Conservation (phyloP, 2,113 vertebrate species). For the Elephas maximus region DNA sequence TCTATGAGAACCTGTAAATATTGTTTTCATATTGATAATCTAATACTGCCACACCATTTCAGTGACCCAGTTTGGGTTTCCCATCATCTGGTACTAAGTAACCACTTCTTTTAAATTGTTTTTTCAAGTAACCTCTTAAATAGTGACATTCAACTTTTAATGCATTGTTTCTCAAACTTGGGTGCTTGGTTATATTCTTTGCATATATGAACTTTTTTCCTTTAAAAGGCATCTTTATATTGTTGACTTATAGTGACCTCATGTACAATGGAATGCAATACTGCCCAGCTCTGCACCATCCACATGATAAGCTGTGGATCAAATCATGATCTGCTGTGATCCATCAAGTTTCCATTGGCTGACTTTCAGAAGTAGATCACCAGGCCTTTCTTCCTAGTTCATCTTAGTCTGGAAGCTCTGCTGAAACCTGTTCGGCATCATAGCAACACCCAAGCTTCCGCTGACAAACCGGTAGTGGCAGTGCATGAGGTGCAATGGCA, state of each 20-base stretch:
- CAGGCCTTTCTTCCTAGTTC: neutral
- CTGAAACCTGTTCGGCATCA: neutral
- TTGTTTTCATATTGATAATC: constrained; percentile 23
- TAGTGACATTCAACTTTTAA: constrained; percentile 59
- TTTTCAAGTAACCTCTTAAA: constrained; percentile 32
- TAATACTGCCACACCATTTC: constrained; percentile 21
- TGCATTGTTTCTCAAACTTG: constrained; percentile 40
- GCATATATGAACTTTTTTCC: neutral
- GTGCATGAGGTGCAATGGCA: neutral
- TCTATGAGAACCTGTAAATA: constrained; percentile 15
- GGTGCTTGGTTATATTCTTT: neutral
- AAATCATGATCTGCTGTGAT: neutral
- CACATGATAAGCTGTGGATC: neutral
- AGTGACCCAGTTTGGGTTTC: constrained; percentile 45
- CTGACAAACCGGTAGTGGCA: neutral
- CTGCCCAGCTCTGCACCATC: neutral
- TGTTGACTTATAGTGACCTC: neutral
- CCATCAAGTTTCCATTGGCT: neutral
- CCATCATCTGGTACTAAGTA: constrained; percentile 16
- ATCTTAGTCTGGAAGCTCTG: neutral
- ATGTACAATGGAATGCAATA: neutral
- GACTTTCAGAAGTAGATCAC: neutral
- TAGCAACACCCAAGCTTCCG: neutral
- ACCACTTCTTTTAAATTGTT: neutral
- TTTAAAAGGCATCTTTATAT: constrained; percentile 42